Evolutionary conservation across 1,140 invertebrate genomes (phyloP), one percentile per base, ranked within the genome.

Genomic region (Polyergus mexicanus): DNA sequence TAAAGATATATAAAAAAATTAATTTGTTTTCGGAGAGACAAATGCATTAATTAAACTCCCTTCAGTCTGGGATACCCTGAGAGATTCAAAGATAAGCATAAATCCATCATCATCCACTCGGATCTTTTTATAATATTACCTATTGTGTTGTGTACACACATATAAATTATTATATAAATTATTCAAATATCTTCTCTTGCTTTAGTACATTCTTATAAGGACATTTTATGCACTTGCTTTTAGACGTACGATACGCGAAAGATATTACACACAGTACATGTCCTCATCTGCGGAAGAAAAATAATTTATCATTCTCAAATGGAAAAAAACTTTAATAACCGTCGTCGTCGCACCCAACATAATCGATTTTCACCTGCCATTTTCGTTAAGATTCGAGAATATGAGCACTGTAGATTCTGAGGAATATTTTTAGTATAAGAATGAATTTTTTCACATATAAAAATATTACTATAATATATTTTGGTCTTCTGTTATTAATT

Each of bases 281-380:
- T 56, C 4, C 19, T 19, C 8, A 25, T 56, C 19, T 19, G 69
- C 47, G n/a, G 54, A 16, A 38, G 38, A 72, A 38, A 83, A 62
- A 28, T 28, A 83, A 83, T 83, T 83, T 74, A 83, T 83, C 68
- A 83, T 83, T 69, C 2, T 74, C 28, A 47, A 2, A 44, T 8
- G 13, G 41, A 44, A 44, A 44, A 44, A 44, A 83, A 56, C 78
- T 72, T 72, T 74, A 83, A 38, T 41, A 60, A 56, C 68, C 54
- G 68, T 60, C 54, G 54, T 66, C 44, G 28, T 72, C 19, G 54
- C 41, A 25, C 54, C 72, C 25, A 47, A 47, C 78, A 74, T 74
- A 83, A 83, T 83, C 78, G 68, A 83, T 83, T 74, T 83, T 68
- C 54, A 56, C 74, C 19, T 83, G 19, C 28, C 13, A 41, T 35